phyloP scores from a whole-genome alignment of 2,797 vertebrate genomes.

The Molossus molossus region DNA sequence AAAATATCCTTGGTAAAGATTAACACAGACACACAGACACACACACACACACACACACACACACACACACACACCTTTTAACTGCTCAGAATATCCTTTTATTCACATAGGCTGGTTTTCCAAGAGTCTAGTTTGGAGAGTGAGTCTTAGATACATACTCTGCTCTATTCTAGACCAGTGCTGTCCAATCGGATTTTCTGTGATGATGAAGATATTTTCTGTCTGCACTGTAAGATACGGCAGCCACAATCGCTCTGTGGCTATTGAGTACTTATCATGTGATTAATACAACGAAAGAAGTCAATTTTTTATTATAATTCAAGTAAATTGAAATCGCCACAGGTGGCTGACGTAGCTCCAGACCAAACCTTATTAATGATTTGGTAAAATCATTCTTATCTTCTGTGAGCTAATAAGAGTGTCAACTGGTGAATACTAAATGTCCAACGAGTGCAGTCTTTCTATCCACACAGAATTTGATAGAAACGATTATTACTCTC shows the following conservation, averaged over 20 bases:
- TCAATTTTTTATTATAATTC: background rate
- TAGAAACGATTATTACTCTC: constrained; percentile 10
- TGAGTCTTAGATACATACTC: constrained; percentile 25
- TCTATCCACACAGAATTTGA: background rate
- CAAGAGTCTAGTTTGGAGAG: background rate
- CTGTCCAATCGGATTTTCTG: background rate
- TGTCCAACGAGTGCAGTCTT: background rate
- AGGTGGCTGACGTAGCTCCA: background rate
- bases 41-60: no score
- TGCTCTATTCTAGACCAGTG: background rate
- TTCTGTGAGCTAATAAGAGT: constrained; percentile 16
- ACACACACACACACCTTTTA: background rate
- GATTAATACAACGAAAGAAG: background rate
- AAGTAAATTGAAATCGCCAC: constrained; percentile 2
- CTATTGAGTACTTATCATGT: background rate
- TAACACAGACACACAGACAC: no score
- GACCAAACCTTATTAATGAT: background rate
- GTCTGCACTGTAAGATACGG: background rate
- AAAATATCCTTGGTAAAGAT: no score
- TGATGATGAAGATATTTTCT: constrained; percentile 2
- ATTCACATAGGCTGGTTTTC: background rate
- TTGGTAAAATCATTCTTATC: background rate
- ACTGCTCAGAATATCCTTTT: background rate
- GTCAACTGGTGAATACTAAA: background rate
- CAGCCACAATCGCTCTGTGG: background rate